Base-by-base conservation (phyloP, 2,113 vertebrate genomes). In the Anhinga anhinga region DNA sequence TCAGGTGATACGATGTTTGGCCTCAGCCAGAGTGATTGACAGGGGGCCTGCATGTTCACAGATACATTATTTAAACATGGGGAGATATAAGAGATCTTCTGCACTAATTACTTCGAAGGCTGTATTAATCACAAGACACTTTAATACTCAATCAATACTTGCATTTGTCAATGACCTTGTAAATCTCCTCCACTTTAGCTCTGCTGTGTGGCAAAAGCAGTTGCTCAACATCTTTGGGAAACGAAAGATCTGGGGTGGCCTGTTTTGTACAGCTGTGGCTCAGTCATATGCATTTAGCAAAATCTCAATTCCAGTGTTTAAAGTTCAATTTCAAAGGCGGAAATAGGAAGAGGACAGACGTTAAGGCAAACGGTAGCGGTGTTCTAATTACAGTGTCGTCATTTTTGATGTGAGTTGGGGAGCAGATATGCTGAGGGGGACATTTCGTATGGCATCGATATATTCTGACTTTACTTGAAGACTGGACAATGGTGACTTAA, bases 11-110 rank as follows among this genome's bases (percentile, higher is more conserved):
- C 59, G 87, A 96, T 97, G 97, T 95, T 97, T 98, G 98, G 98
- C 98, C 97, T 98, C 98, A 98, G 98, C 98, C 95, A 59, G 96
- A 88, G 94, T 97, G 97, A 99, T 98, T 98, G 98, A 98, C 98
- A 97, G 93, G 95, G 94, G 96, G 93, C 94, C 93, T 89, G 90
- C 84, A 22, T 98, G 91, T 93, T 93, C 95, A 78, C 92, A 95
- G 97, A 97, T 98, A 90, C 95, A 98, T 98, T 98, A 98, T 98
- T 98, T 98, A 98, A 97, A 97, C 92, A 55, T 72, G 88, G 94
- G 63, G 95, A 95, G 95, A 95, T 98, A 92, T 82, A 87, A 97
- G 97, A 92, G 86, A 96, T 92, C 96, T 97, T 92, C 94, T 95
- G 72, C 95, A 95, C 94, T 97, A 98, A 97, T 97, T 98, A 96